phyloP scores from a whole-genome alignment of 92 coral and sea anemone species.

The Isaurus tuberculatus region DNA sequence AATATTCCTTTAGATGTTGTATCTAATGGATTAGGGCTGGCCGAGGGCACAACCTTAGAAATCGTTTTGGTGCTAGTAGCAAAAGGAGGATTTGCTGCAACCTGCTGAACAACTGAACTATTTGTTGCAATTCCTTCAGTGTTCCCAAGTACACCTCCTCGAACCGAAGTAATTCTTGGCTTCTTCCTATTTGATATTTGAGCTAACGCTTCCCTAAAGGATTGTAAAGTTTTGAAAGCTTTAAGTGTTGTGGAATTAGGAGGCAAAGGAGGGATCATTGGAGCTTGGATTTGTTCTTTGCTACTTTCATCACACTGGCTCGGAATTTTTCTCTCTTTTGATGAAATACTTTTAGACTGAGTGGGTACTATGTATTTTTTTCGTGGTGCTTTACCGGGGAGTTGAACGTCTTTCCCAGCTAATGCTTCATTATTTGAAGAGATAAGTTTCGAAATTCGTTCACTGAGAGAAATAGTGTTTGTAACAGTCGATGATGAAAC shows the following conservation, averaged over 20 bases:
- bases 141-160: background rate
- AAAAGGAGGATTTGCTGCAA: background rate
- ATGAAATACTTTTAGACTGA: background rate
- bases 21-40: background rate
- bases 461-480: background rate
- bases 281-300: conserved; percentile 31
- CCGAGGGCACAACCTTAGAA: background rate
- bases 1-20: background rate
- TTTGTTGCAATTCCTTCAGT: background rate
- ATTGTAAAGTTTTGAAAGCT: conserved; percentile 70
- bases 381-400: background rate
- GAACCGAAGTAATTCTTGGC: background rate
- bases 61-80: background rate
- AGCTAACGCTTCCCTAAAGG: conserved; percentile 66
- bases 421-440: conserved; percentile 25
- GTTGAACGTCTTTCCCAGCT: conserved; percentile 22
- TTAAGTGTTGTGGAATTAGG: conserved; percentile 82
- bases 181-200: conserved; percentile 57
- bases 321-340: background rate
- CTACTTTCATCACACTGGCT: background rate
- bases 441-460: conserved; percentile 36
- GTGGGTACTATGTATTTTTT: background rate
- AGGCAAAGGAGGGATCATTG: conserved; percentile 90
- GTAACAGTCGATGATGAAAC: background rate
- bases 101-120: background rate